These are phyloP conservation scores for Enteromius radiatus DNA, from an alignment of 2,797 vertebrate species.

Conservation along the genomic window DNA sequence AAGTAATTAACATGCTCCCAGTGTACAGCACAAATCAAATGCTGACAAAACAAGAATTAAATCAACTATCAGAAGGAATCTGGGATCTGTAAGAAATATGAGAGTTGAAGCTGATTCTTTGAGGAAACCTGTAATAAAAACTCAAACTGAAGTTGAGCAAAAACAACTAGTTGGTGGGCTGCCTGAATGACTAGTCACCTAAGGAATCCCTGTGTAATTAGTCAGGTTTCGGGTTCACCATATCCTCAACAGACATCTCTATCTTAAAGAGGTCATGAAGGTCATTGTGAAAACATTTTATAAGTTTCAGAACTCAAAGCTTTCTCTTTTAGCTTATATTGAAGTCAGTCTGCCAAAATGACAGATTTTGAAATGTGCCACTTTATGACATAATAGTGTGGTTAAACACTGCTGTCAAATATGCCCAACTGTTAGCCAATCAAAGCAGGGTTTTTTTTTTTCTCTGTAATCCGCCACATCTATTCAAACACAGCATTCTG, in stretches of 20 bases:
- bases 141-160: conserved; percentile 1
- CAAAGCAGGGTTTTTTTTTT: neutral
- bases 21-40: conserved; percentile 31
- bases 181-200: neutral
- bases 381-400: neutral
- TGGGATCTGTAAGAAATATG: conserved; percentile 28
- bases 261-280: neutral
- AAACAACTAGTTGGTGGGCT: neutral
- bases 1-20: conserved; percentile 42
- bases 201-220: conserved; percentile 12
- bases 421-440: neutral
- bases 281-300: neutral
- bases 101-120: conserved; percentile 19
- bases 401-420: neutral
- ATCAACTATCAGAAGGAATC: neutral
- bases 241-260: neutral
- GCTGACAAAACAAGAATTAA: conserved; percentile 16
- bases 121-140: conserved; percentile 33
- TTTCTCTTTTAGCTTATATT: neutral
- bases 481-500: neutral
- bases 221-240: conserved; percentile 1
- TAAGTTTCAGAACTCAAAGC: neutral
- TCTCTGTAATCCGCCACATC: neutral
- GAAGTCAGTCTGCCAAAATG: neutral
- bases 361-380: neutral